phyloP scores from a whole-genome alignment of 2,113 vertebrate genomes.

The Hippocampus abdominalis region DNA sequence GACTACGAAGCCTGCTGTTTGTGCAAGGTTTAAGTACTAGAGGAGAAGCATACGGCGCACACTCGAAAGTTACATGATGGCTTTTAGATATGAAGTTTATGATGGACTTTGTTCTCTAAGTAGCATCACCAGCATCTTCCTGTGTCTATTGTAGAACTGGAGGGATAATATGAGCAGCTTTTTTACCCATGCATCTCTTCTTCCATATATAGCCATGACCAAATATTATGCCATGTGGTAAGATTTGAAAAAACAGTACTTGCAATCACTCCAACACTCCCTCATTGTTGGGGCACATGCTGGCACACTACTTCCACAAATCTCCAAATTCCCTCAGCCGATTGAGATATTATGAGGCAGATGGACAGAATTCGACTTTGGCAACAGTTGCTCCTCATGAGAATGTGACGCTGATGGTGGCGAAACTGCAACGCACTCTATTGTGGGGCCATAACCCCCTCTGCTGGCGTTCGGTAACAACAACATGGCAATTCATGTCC shows the following conservation, averaged over 20 bases:
- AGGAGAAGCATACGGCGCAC: slow-evolving; percentile 53
- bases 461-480: slow-evolving; percentile 27
- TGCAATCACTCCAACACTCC: slow-evolving; percentile 36
- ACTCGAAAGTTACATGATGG: slow-evolving; percentile 13
- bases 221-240: slow-evolving; percentile 27
- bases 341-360: slow-evolving; percentile 72
- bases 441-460: slow-evolving; percentile 37
- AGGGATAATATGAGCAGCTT: slow-evolving; percentile 18
- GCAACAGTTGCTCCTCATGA: slow-evolving; percentile 42
- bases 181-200: slow-evolving; percentile 5
- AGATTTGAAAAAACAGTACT: slow-evolving; percentile 18
- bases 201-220: not conserved
- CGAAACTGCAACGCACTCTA: slow-evolving; percentile 2
- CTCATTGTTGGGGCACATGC: slow-evolving; percentile 44
- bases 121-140: slow-evolving; percentile 25
- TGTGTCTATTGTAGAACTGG: not conserved
- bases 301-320: slow-evolving; percentile 56
- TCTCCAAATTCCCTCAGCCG: slow-evolving; percentile 55
- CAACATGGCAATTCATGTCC: not conserved
- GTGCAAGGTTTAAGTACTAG: slow-evolving; percentile 23
- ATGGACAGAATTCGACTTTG: slow-evolving; percentile 68
- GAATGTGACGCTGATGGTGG: slow-evolving; percentile 25
- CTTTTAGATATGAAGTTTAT: slow-evolving; percentile 13
- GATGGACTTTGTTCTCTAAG: slow-evolving; percentile 23
- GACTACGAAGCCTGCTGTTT: slow-evolving; percentile 13